Evolutionary conservation across 2,888 invertebrate species (phyloP).

Genomic region (Meandrusa payeni): DNA sequence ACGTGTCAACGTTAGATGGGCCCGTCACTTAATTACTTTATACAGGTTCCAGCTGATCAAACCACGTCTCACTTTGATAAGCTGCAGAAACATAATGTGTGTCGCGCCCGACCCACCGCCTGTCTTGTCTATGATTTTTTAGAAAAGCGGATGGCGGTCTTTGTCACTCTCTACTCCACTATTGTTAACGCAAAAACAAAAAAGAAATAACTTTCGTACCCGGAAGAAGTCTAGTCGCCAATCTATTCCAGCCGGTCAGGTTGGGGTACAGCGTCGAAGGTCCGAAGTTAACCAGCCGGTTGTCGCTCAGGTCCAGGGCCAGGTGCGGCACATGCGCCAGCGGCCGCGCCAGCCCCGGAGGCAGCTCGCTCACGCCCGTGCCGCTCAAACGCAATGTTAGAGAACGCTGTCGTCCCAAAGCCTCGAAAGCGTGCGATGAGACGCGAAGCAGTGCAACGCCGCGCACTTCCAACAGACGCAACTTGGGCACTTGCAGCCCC

Average conservation of each 20-base stretch:
- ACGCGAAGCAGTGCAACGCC: slow-evolving; percentile 85
- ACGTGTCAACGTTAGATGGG: too few species aligned
- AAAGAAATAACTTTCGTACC: slow-evolving; percentile 67
- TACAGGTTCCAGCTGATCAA: too few species aligned
- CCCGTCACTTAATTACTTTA: too few species aligned
- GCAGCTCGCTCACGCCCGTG: slow-evolving; percentile 86
- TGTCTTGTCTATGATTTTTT: too few species aligned
- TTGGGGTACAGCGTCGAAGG: slow-evolving; percentile 90
- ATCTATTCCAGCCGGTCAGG: slow-evolving; percentile 89
- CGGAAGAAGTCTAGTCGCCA: slow-evolving; percentile 89
- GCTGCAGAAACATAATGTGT: too few species aligned
- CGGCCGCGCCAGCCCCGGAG: slow-evolving; percentile 85
- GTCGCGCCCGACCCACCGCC: too few species aligned
- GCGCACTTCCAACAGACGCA: slow-evolving; percentile 88
- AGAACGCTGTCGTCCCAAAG: slow-evolving; percentile 85
- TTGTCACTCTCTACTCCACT: too few species aligned
- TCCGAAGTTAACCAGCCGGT: slow-evolving; percentile 85
- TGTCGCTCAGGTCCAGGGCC: slow-evolving; percentile 88
- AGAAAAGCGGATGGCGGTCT: too few species aligned
- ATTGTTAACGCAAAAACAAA: too few species aligned
- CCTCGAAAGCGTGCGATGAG: slow-evolving; percentile 84
- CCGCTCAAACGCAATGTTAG: slow-evolving; percentile 84
- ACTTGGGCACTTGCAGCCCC: slow-evolving; percentile 85
- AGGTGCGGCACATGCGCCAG: slow-evolving; percentile 87
- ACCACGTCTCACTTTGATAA: too few species aligned